Evolutionary conservation across 2,113 vertebrate genomes (phyloP).

Genomic region (Eonycteris spelaea): DNA sequence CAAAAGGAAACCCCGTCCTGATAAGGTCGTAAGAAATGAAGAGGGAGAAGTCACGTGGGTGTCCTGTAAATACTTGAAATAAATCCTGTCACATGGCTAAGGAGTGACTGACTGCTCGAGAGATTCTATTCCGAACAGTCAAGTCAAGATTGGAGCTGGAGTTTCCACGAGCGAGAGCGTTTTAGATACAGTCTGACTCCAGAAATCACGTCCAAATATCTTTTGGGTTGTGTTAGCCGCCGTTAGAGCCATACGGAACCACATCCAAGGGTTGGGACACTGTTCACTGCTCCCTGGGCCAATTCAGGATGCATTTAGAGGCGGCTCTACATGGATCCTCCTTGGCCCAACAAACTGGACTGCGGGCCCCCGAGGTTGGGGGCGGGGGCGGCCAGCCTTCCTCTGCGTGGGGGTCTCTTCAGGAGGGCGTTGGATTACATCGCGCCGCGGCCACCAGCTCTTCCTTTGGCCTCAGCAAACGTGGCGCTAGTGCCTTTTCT

Average conservation of each 20-base stretch:
- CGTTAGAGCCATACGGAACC: background rate
- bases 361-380: background rate
- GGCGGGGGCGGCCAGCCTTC: conserved; percentile 16
- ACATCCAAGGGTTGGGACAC: background rate
- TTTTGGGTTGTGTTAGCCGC: background rate
- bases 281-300: background rate
- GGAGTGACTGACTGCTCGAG: background rate
- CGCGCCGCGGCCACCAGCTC: conserved; percentile 76
- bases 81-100: background rate
- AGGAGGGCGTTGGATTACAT: conserved; percentile 74
- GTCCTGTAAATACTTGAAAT: background rate
- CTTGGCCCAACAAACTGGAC: fast-evolving
- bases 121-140: background rate
- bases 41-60: background rate
- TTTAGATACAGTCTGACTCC: background rate
- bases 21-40: background rate
- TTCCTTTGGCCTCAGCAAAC: conserved; percentile 75
- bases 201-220: background rate
- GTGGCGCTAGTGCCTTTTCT: background rate
- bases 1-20: background rate
- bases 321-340: background rate
- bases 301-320: background rate
- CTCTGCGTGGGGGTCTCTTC: conserved; percentile 78
- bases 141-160: background rate
- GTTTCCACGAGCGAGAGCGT: background rate